Evolutionary conservation across 2,888 invertebrate species (phyloP).

Genomic region (Drosophila ezoana): DNA sequence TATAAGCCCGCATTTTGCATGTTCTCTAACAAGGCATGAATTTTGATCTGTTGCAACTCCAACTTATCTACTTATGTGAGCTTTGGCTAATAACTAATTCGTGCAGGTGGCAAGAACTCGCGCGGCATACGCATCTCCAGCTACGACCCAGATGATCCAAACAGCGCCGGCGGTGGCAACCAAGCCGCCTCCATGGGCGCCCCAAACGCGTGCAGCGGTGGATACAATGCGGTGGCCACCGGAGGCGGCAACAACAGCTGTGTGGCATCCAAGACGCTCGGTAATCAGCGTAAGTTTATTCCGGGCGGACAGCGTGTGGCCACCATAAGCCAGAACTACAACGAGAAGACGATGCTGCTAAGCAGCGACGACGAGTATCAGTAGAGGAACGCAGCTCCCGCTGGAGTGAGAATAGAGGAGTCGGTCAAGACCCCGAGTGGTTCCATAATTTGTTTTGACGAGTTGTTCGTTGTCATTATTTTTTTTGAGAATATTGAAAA

Average conservation of each 20-base stretch:
- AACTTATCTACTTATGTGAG: conserved; percentile 8
- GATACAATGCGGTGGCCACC: conserved; percentile 74
- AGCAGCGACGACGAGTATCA: conserved; percentile 98
- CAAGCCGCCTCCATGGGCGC: conserved; percentile 41
- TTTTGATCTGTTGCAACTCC: conserved; percentile 15
- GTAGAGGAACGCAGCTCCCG: conserved; percentile 83
- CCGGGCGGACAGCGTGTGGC: conserved; percentile 90
- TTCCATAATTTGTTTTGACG: conserved; percentile 48
- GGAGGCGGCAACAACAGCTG: conserved; percentile 81
- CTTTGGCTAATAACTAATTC: conserved; percentile 48
- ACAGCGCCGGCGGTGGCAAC: conserved; percentile 36
- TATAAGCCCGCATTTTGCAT: conserved; percentile 48
- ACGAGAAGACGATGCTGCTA: conserved; percentile 97
- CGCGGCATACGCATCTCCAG: conserved; percentile 89
- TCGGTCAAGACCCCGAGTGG: conserved; percentile 12
- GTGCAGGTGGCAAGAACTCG: conserved; percentile 87
- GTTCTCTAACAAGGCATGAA: conserved; percentile 46
- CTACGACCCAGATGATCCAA: conserved; percentile 89
- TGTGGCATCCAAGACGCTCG: conserved; percentile 85
- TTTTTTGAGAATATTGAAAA: conserved; percentile 27
- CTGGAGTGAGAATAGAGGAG: background rate
- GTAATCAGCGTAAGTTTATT: conserved; percentile 86
- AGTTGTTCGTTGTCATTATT: conserved; percentile 51
- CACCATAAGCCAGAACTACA: conserved; percentile 94
- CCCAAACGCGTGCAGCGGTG: conserved; percentile 78